Evolutionary conservation across 2,888 invertebrate genomes (phyloP).

Genomic region (Lasioglossum lativentre): DNA sequence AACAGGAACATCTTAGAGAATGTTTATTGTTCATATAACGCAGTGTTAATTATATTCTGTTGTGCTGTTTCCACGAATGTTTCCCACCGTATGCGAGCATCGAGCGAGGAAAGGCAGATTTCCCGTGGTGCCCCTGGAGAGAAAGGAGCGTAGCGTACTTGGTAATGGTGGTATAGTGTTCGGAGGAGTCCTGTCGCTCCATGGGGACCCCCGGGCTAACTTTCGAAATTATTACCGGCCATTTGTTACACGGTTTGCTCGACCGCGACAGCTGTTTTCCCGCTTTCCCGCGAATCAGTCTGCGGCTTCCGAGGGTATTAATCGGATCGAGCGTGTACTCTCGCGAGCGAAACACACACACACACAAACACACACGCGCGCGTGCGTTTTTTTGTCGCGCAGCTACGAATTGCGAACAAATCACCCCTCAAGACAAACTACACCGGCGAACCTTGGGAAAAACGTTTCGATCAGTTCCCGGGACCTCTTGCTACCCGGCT

Average conservation of each 20-base stretch:
- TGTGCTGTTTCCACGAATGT: no score
- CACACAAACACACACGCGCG: neutral
- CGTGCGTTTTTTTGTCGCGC: neutral
- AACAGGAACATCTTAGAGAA: no score
- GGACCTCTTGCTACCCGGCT: neutral
- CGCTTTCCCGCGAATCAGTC: conserved; percentile 36
- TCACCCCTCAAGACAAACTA: conserved; percentile 3
- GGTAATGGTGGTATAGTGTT: conserved; percentile 16
- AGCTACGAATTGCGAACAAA: neutral
- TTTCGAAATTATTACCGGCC: conserved; percentile 74
- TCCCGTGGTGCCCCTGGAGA: neutral
- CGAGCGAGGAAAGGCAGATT: neutral
- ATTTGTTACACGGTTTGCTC: conserved; percentile 68
- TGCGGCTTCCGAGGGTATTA: conserved; percentile 49
- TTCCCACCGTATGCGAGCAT: no score
- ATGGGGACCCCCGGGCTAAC: conserved; percentile 51
- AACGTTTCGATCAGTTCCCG: neutral
- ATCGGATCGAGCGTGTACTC: conserved; percentile 56
- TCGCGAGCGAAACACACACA: neutral
- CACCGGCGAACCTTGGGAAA: neutral
- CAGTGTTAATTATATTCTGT: no score
- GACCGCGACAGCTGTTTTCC: conserved; percentile 52
- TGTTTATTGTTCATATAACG: no score
- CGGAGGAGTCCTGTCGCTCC: conserved; percentile 26
- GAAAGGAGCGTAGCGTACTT: neutral